phyloP scores from a whole-genome alignment of 2,888 invertebrate species.

The Drymonia ruficornis region DNA sequence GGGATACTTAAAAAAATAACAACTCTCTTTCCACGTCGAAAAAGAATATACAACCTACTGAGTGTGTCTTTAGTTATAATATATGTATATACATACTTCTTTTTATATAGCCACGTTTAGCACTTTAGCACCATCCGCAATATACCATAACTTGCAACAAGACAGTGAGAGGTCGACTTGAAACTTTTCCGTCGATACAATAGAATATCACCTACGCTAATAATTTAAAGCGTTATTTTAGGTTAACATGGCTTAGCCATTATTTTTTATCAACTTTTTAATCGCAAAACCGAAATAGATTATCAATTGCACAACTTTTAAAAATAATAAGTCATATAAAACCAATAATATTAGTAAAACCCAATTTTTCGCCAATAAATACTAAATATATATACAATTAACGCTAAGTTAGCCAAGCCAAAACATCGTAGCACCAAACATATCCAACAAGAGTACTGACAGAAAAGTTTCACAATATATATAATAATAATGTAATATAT shows the following conservation, averaged over 20 bases:
- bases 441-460: conserved; percentile 68
- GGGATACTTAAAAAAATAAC: conserved; percentile 27
- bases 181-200: conserved; percentile 80
- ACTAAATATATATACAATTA: conserved; percentile 67
- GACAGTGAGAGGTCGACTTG: conserved; percentile 72
- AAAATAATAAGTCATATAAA: conserved; percentile 40
- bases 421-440: conserved; percentile 81
- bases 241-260: conserved; percentile 71
- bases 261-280: conserved; percentile 30
- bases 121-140: conserved; percentile 67
- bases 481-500: conserved; percentile 10
- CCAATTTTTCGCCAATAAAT: conserved; percentile 76
- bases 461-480: conserved; percentile 75
- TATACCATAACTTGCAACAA: conserved; percentile 39
- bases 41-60: conserved; percentile 54
- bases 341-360: conserved; percentile 54
- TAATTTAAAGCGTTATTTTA: conserved; percentile 71
- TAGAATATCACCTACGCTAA: conserved; percentile 67
- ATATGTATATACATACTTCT: conserved; percentile 18
- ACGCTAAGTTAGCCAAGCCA: conserved; percentile 81
- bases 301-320: conserved; percentile 31
- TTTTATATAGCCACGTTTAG: conserved; percentile 26
- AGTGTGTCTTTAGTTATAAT: conserved; percentile 40
- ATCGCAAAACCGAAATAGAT: conserved; percentile 40
- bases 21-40: conserved; percentile 37